These are phyloP conservation scores for Moxostoma hubbsi DNA, from an alignment of 2,797 vertebrate species.

Conservation along the genomic window DNA sequence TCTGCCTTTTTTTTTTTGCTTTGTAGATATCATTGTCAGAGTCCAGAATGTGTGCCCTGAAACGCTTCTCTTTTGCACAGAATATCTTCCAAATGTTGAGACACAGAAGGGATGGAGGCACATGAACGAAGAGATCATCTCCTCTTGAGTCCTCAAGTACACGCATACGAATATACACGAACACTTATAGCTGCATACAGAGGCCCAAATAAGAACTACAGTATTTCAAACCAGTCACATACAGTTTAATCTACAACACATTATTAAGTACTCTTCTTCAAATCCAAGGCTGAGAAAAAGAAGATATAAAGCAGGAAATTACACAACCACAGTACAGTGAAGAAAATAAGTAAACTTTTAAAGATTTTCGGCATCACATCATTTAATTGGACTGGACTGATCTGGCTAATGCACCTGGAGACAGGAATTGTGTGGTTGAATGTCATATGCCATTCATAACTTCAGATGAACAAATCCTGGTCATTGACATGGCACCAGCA, in stretches of 20 bases:
- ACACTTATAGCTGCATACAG: constrained; percentile 41
- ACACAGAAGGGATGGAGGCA: constrained; percentile 90
- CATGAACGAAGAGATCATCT: constrained; percentile 81
- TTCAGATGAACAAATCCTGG: background rate
- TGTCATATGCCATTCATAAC: background rate
- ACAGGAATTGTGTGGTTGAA: background rate
- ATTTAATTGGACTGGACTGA: constrained; percentile 47
- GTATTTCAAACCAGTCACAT: constrained; percentile 13
- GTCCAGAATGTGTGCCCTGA: constrained; percentile 18
- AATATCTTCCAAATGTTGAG: constrained; percentile 96
- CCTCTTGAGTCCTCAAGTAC: constrained; percentile 66
- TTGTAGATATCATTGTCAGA: background rate
- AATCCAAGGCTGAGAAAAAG: constrained; percentile 42
- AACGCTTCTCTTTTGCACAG: constrained; percentile 74
- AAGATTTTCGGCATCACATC: constrained; percentile 50
- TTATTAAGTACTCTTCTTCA: constrained; percentile 49
- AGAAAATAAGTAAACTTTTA: constrained; percentile 14
- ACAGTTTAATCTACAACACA: constrained; percentile 25
- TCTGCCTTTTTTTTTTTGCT: constrained; percentile 41
- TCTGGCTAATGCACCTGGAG: background rate
- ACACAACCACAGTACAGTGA: constrained; percentile 21
- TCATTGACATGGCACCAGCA: constrained; percentile 22
- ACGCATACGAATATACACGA: constrained; percentile 26
- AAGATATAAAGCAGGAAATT: constrained; percentile 23
- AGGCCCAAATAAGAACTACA: constrained; percentile 44